Percentiles rank a stretch among this genome's conserved stretches.
These are phyloP conservation scores for Penaeus japonicus DNA, from an alignment of 1,140 invertebrate genomes.

Conservation along the genomic window DNA sequence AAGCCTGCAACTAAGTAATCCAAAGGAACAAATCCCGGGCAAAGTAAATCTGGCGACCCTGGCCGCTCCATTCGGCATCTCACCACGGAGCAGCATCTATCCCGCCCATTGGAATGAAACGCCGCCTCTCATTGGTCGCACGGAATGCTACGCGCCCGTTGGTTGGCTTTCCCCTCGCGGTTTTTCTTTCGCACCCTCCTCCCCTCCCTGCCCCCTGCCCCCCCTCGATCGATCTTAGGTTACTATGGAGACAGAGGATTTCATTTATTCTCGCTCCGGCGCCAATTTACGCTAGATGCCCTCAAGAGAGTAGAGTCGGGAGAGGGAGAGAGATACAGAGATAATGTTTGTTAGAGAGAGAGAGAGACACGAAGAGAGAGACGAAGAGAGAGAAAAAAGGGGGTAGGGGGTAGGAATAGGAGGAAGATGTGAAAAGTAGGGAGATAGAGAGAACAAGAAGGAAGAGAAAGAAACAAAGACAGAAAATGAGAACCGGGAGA, in stretches of 20 bases:
- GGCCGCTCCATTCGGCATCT: neutral
- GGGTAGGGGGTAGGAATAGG: no score
- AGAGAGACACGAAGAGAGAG: constrained; percentile 32
- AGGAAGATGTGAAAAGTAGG: neutral
- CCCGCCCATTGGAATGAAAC: constrained; percentile 32
- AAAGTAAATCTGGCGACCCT: neutral
- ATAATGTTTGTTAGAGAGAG: no score
- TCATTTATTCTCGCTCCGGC: constrained; percentile 39
- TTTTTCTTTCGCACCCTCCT: constrained; percentile 35
- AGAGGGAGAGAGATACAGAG: constrained; percentile 6
- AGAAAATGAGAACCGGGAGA: neutral
- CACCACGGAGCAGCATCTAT: neutral
- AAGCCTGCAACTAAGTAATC: neutral
- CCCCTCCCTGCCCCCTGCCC: no score
- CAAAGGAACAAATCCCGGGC: neutral
- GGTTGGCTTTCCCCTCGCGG: constrained; percentile 15
- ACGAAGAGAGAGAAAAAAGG: constrained; percentile 1
- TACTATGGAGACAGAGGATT: constrained; percentile 43
- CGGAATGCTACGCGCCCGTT: neutral
- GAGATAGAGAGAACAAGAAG: constrained; percentile 7
- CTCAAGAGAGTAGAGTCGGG: constrained; percentile 14
- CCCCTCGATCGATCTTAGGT: constrained; percentile 2
- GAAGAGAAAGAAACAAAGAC: neutral
- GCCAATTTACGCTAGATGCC: constrained; percentile 44
- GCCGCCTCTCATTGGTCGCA: constrained; percentile 9